Evolutionary conservation across 1,140 invertebrate genomes (phyloP).

Genomic region (Lepidostoma basale): DNA sequence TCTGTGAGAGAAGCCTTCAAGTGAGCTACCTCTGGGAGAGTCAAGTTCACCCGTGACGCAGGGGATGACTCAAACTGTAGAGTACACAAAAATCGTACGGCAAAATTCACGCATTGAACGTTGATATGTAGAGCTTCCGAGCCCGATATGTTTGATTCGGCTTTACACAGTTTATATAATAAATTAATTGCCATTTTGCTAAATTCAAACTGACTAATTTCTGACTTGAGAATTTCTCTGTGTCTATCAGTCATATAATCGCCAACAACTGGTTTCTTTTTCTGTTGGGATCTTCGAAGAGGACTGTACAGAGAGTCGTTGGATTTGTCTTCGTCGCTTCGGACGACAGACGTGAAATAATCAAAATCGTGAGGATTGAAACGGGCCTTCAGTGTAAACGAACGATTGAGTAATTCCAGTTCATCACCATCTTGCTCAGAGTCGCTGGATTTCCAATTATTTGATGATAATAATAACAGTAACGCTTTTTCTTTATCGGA

Average conservation of each 20-base stretch:
- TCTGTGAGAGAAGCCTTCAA: constrained; percentile 66
- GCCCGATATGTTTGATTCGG: constrained; percentile 58
- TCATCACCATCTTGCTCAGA: constrained; percentile 61
- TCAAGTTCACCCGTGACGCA: constrained; percentile 45
- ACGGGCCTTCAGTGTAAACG: constrained; percentile 63
- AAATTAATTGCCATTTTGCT: constrained; percentile 65
- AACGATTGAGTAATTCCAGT: constrained; percentile 60
- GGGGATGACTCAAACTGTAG: constrained; percentile 63
- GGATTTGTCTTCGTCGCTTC: constrained; percentile 62
- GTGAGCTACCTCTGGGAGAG: constrained; percentile 51
- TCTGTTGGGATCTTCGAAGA: constrained; percentile 35
- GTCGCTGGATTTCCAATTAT: constrained; percentile 62
- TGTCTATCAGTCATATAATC: constrained; percentile 64
- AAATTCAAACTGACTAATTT: constrained; percentile 64
- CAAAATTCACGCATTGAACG: constrained; percentile 67
- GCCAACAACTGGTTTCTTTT: constrained; percentile 49
- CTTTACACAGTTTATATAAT: constrained; percentile 64
- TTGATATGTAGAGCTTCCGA: constrained; percentile 63
- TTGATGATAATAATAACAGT: no score
- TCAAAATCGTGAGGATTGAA: constrained; percentile 69
- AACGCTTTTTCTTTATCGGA: no score
- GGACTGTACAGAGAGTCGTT: constrained; percentile 50
- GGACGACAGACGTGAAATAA: constrained; percentile 65
- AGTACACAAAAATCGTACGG: constrained; percentile 65
- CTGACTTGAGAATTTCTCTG: constrained; percentile 60